Evolutionary conservation across 2,888 invertebrate genomes (phyloP).

Genomic region (Macrophya alboannulata): DNA sequence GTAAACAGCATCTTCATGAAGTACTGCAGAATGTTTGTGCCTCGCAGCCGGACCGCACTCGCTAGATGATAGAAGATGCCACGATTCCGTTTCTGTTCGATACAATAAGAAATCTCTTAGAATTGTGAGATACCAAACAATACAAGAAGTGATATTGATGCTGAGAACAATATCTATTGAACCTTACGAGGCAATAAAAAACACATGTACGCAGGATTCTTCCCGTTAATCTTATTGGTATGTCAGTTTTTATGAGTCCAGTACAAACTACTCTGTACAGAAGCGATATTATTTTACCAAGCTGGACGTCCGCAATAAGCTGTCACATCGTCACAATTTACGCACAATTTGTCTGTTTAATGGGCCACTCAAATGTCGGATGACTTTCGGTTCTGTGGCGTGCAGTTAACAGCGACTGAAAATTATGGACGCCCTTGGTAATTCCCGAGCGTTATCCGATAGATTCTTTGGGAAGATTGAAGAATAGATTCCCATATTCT

Average conservation of each 20-base stretch:
- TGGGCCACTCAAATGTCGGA: constrained; percentile 10
- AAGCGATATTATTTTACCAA: not conserved
- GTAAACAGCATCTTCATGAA: constrained; percentile 91
- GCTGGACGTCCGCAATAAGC: not conserved
- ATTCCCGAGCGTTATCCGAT: not conserved
- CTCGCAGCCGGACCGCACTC: constrained; percentile 85
- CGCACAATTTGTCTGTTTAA: constrained; percentile 15
- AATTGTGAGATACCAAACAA: too few species aligned
- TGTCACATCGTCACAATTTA: constrained; percentile 14
- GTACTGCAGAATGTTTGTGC: constrained; percentile 92
- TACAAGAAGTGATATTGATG: too few species aligned
- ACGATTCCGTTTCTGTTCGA: constrained; percentile 89
- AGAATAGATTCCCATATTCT: not conserved
- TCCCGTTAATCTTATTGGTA: not conserved
- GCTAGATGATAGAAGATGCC: constrained; percentile 84
- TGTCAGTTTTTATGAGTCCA: not conserved
- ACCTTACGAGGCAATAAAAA: not conserved
- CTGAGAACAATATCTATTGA: not conserved
- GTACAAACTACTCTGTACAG: not conserved
- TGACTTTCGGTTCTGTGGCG: constrained; percentile 2
- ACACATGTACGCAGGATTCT: not conserved
- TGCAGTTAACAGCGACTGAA: not conserved
- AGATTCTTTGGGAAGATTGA: not conserved
- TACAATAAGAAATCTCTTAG: too few species aligned
- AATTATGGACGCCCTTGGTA: not conserved